A percentile compares a stretch with the other conserved stretches of the same genome.
These are phyloP conservation scores for Marronus borbonicus DNA, from an alignment of 2,888 invertebrate species.

Conservation along the genomic window DNA sequence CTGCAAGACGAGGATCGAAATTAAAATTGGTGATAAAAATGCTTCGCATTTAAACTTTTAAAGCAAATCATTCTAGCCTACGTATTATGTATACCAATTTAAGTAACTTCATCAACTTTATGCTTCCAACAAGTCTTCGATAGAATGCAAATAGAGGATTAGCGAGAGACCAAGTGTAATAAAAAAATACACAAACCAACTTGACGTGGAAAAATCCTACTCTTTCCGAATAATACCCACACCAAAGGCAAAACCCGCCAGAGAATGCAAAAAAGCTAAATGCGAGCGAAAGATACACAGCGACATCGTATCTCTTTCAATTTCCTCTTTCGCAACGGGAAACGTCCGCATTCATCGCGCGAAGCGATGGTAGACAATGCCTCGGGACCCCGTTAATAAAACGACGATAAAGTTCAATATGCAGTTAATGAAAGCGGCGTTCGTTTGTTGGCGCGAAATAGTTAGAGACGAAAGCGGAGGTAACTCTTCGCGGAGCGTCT, in stretches of 20 bases:
- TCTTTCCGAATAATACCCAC: not conserved
- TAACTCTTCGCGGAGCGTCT: conserved; percentile 6
- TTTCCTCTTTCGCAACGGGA: not conserved
- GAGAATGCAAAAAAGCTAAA: not conserved
- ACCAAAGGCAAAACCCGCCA: not conserved
- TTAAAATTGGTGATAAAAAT: no score
- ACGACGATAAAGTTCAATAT: conserved; percentile 40
- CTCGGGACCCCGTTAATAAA: conserved; percentile 19
- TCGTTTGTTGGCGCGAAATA: not conserved
- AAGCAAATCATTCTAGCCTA: no score
- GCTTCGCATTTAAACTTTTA: no score
- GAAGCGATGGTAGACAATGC: conserved; percentile 1
- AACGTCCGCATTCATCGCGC: not conserved
- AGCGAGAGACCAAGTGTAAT: not conserved
- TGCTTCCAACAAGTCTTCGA: not conserved
- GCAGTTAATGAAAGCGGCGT: conserved; percentile 31
- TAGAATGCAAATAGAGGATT: not conserved
- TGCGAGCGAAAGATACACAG: not conserved
- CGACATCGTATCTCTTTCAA: conserved; percentile 18
- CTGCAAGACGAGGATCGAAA: no score
- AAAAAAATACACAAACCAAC: not conserved
- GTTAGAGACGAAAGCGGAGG: not conserved
- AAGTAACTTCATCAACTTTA: no score
- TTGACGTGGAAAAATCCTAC: not conserved
- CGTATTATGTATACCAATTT: no score